Conservation (phyloP, 2,113 vertebrate genomes). For the Canis aureus region DNA sequence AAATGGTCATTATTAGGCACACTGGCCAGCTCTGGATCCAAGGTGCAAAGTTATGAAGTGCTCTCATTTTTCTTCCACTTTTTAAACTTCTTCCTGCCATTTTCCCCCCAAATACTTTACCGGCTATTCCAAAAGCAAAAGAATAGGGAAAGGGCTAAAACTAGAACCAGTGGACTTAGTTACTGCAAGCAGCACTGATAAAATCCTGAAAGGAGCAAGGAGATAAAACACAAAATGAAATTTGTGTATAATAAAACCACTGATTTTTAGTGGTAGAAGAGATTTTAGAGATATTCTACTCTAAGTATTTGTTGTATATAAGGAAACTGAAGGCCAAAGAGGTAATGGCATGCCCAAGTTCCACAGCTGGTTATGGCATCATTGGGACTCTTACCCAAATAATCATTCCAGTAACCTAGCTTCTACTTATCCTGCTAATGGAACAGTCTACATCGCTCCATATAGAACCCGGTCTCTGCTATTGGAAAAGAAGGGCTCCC, state of each 20-base stretch:
- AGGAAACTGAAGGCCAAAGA: not conserved
- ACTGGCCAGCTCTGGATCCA: not conserved
- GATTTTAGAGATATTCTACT: not conserved
- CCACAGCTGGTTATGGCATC: not conserved
- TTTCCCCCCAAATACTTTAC: not conserved
- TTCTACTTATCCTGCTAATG: not conserved
- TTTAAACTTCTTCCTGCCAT: not conserved
- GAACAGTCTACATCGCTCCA: not conserved
- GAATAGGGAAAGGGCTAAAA: not conserved
- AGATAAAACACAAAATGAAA: slow-evolving; percentile 19
- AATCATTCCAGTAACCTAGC: not conserved
- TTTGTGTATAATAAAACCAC: not conserved
- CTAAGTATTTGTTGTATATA: not conserved
- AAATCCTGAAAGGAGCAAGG: slow-evolving; percentile 5
- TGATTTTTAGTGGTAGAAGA: not conserved
- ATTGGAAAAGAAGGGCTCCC: not conserved
- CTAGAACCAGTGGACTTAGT: not conserved
- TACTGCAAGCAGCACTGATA: not conserved
- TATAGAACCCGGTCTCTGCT: not conserved
- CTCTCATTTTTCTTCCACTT: not conserved
- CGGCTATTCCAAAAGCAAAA: slow-evolving; percentile 41
- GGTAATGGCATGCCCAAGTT: not conserved
- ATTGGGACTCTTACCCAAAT: not conserved
- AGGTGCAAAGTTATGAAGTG: not conserved
- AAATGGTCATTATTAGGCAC: not conserved